Evolutionary conservation across 2,888 invertebrate genomes (phyloP).

Genomic region (Isotomurus palustris): DNA sequence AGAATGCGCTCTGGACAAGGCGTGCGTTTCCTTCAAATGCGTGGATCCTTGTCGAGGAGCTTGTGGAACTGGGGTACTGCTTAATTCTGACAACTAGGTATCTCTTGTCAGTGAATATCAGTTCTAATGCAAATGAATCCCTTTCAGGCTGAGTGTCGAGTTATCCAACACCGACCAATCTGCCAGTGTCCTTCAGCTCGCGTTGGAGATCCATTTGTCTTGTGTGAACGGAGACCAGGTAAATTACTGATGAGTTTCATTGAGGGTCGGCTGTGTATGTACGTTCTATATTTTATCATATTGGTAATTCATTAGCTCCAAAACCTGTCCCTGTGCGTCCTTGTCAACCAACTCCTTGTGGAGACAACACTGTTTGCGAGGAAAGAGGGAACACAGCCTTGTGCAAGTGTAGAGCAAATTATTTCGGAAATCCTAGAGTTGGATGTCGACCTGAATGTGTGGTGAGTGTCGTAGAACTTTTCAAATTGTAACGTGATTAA

Average conservation of each 20-base stretch:
- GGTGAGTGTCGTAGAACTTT: too few relatives aligned
- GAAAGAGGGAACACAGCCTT: constrained; percentile 61
- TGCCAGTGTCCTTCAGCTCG: constrained; percentile 64
- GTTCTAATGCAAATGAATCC: too few relatives aligned
- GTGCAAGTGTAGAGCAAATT: constrained; percentile 69
- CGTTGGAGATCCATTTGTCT: constrained; percentile 68
- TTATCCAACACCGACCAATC: constrained; percentile 67
- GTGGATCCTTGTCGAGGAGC: constrained; percentile 73
- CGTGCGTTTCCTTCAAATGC: constrained; percentile 70
- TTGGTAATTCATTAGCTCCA: constrained; percentile 16
- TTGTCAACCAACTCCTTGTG: constrained; percentile 49
- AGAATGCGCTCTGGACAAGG: constrained; percentile 72
- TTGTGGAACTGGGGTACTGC: too few relatives aligned
- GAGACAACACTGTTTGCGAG: constrained; percentile 66
- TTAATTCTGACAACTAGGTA: too few relatives aligned
- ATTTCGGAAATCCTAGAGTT: constrained; percentile 72
- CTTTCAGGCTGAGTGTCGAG: constrained; percentile 64
- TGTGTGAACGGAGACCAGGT: constrained; percentile 55
- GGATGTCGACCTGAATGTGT: constrained; percentile 79
- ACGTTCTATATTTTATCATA: too few relatives aligned
- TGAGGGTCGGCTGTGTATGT: too few relatives aligned
- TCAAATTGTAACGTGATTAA: too few relatives aligned
- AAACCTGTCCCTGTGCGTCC: constrained; percentile 27
- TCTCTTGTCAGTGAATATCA: too few relatives aligned
- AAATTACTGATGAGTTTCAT: constrained; percentile 54